These are phyloP conservation scores for Pteria penguin DNA, from an alignment of 2,888 invertebrate species.

Conservation along the genomic window DNA sequence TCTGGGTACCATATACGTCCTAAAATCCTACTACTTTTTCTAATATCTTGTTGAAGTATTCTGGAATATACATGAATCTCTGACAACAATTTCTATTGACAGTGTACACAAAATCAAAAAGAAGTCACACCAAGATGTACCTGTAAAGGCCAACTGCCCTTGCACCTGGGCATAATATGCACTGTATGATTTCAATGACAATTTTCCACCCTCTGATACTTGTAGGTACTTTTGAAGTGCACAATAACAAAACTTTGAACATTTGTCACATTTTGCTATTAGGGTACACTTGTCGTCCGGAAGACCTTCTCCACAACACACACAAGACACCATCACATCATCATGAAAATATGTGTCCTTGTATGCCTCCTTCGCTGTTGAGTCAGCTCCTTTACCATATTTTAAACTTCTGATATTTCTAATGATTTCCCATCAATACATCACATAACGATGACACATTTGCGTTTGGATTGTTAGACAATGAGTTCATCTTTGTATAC, in stretches of 20 bases:
- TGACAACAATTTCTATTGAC: neutral
- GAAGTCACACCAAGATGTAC: slow-evolving; percentile 1
- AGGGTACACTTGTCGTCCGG: neutral
- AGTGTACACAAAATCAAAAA: slow-evolving; percentile 14
- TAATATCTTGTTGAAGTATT: neutral
- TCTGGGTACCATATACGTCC: neutral
- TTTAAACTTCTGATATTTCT: neutral
- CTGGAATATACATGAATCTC: neutral
- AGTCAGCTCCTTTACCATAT: neutral
- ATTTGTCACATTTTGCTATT: neutral
- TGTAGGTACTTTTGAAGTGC: neutral
- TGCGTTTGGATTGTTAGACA: neutral
- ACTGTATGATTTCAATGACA: neutral
- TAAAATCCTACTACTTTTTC: neutral
- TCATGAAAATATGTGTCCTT: too few species aligned
- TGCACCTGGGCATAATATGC: neutral
- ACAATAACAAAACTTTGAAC: neutral
- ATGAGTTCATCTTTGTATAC: neutral
- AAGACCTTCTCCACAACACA: neutral
- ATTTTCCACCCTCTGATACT: too few species aligned
- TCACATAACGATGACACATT: neutral
- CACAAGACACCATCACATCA: neutral
- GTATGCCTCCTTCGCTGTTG: neutral
- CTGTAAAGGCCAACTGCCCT: neutral
- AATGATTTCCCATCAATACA: neutral